Base-by-base conservation (phyloP, 2,113 vertebrate species). In the Hiodon alosoides region DNA sequence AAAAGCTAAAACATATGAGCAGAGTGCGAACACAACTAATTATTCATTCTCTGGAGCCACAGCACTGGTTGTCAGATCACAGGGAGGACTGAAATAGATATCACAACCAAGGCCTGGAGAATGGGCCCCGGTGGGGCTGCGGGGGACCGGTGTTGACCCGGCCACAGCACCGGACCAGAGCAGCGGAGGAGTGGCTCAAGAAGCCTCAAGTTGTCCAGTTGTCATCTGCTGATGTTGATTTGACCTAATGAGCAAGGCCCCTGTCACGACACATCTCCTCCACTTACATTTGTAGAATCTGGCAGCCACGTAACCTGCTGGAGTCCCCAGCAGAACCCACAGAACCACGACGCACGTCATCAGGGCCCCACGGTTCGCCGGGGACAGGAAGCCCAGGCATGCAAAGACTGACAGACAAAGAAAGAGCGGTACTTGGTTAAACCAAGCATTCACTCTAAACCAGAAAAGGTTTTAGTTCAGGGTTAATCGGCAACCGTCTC, bases 281-380 rank as follows among this genome's bases (percentile, higher is more conserved):
- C 79, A 92, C 93, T 91, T 90, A 97, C 95, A 96, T 90, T 98
- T 97, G 91, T 97, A 96, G 92, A 96, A 94, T 85, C 93, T 94
- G 93, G 94, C 95, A 89, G 95, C 94, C 79, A 94, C 90, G 10
- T 91, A 95, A 90, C 95, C 96, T 5, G 95, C 94, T 85, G 94
- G 93, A 84, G 94, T 95, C 86, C 91, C 92, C 81, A 94, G 90
- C 69, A 92, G 88, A 76, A 93, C 92, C 92, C 93, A 93, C 47
- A 92, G 46, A 57, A 93, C 91, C 69, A 93, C 92, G 52, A 92
- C 92, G 80, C 95, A 98, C 0, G 95, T 97, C 96, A 98, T 97
- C 71, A 97, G 82, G 2, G 95, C 94, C 14, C 96, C 96, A 7
- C 94, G 90, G 82, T 98, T 98, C 0, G 95, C 93, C 80, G 92